Base-by-base conservation (phyloP, 2,888 invertebrate species). In the Trilocha varians region DNA sequence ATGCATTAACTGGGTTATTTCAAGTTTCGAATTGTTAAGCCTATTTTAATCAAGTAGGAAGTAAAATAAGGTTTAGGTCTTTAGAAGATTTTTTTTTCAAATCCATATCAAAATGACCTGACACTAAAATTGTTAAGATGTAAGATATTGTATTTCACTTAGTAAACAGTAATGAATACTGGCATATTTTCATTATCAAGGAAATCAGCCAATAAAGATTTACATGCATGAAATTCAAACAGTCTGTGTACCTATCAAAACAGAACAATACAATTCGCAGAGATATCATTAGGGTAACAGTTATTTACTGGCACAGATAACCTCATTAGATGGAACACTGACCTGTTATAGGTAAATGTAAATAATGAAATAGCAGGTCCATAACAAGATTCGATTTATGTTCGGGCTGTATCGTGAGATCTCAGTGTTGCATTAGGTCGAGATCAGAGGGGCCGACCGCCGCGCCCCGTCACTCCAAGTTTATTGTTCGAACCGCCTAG, bases 301-400 rank as follows among this genome's bases (percentile, higher is more conserved):
- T 65, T 64, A 62, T 61, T 62, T 61, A 59, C 51, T 56, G 54
- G 50, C 53, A 53, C 51, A 57, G 70, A 70, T 73, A 69, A 61
- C 69, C 78, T 69, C 70, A 69, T 78, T 77, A 78, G 76, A 78
- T 75, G 75, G 62, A 57, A 69, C 59, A 68, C 61, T 64, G 67
- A 77, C 75, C 72, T 64, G 64, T 65, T 64, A 61, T 60, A 65
- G 57, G 64, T 69, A 66, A 70, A 70, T 65, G 68, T 69, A 73
- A 77, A 78, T 69, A 71, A 68, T 57, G 65, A 70, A 78, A 73
- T 64, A 67, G 66, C 77, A 73, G 68, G 74, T 72, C 71, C 66
- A 65, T 69, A 78, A 77, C 70, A 65, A 74, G 73, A 70, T 66
- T 70, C 72, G 76, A 79, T 78, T 83, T 80, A 78, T 73, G 71